These are phyloP conservation scores for Nesoenas mayeri DNA, from an alignment of 2,113 vertebrate genomes.

Conservation along the genomic window DNA sequence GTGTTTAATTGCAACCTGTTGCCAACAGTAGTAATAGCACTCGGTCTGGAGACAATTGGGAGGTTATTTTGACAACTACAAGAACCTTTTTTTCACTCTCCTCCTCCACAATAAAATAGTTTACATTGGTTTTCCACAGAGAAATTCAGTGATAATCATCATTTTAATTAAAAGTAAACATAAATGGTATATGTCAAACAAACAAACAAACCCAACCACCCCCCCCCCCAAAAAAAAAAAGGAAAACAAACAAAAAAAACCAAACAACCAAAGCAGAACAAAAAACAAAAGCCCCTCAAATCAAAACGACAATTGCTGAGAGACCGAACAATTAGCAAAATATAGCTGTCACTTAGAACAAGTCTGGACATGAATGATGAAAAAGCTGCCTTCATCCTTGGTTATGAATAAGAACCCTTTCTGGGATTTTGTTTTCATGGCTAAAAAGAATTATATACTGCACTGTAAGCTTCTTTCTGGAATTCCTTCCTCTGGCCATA, in stretches of 20 bases:
- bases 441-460: not conserved
- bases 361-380: not conserved
- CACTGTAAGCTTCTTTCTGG: not conserved
- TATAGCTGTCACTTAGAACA: not conserved
- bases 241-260: no score
- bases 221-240: no score
- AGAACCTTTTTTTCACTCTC: not conserved
- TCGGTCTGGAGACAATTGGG: not conserved
- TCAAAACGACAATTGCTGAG: not conserved
- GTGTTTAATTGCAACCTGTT: not conserved
- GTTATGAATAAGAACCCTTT: not conserved
- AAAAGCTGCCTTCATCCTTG: not conserved
- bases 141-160: not conserved
- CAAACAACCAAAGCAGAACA: no score
- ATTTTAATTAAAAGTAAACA: conserved; percentile 18
- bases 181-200: not conserved
- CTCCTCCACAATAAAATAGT: not conserved
- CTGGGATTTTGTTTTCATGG: not conserved
- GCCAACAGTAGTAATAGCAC: not conserved
- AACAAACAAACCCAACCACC: not conserved
- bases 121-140: not conserved
- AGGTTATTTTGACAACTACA: not conserved
- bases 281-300: no score
- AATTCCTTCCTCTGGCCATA: not conserved
- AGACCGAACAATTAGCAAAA: not conserved